Evolutionary conservation across 2,888 invertebrate genomes (phyloP).

Genomic region (Drosophila nr. medialis): DNA sequence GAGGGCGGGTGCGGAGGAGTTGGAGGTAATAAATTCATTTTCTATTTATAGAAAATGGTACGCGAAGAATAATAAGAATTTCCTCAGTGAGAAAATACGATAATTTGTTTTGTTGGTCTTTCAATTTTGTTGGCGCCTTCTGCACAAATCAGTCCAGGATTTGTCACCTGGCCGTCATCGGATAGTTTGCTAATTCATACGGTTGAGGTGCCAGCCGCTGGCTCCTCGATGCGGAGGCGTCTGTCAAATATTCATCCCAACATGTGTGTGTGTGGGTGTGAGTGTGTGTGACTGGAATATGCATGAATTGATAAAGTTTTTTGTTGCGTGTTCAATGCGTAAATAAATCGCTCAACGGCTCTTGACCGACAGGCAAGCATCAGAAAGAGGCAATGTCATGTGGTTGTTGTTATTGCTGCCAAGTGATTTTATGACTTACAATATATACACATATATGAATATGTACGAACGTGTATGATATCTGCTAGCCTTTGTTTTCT

Average conservation of each 20-base stretch:
- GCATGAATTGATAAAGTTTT: slow-evolving; percentile 58
- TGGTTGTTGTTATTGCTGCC: slow-evolving; percentile 24
- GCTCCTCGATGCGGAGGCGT: slow-evolving; percentile 23
- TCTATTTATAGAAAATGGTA: slow-evolving; percentile 60
- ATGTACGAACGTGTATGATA: slow-evolving; percentile 14
- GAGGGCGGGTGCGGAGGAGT: background rate
- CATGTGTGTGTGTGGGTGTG: slow-evolving; percentile 1
- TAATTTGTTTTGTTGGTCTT: slow-evolving; percentile 9
- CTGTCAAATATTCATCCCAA: slow-evolving; percentile 26
- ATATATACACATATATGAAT: slow-evolving; percentile 12
- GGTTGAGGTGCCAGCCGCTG: slow-evolving; percentile 17
- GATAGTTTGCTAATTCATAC: slow-evolving; percentile 64
- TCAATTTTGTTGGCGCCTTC: slow-evolving; percentile 17
- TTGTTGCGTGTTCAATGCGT: slow-evolving; percentile 63
- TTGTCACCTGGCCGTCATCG: slow-evolving; percentile 67
- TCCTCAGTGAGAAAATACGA: background rate
- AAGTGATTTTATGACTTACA: slow-evolving; percentile 67
- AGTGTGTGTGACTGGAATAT: slow-evolving; percentile 42
- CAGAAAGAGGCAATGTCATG: slow-evolving; percentile 39
- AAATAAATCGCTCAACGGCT: slow-evolving; percentile 55
- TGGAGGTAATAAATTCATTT: slow-evolving; percentile 7
- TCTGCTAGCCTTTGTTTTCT: slow-evolving; percentile 20
- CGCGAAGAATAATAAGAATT: slow-evolving; percentile 34
- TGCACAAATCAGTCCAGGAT: slow-evolving; percentile 54
- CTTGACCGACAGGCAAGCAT: slow-evolving; percentile 27